phyloP scores from a whole-genome alignment of 2,797 vertebrate genomes.

The Harpagifer antarcticus region DNA sequence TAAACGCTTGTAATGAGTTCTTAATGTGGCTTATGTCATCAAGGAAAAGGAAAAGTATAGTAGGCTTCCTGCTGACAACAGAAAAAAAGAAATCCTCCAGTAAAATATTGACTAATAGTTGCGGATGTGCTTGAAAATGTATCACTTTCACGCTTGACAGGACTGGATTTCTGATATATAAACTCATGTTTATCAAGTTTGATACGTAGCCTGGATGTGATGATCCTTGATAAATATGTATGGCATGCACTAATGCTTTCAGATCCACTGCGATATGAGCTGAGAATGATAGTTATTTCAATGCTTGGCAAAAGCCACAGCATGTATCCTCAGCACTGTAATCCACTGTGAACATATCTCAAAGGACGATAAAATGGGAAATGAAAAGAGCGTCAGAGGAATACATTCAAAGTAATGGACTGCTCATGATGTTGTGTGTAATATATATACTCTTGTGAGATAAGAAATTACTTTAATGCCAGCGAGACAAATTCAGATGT shows the following conservation, averaged over 20 bases:
- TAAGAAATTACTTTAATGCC: slow-evolving; percentile 54
- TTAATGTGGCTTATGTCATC: slow-evolving; percentile 54
- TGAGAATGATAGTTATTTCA: slow-evolving; percentile 42
- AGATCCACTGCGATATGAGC: slow-evolving; percentile 45
- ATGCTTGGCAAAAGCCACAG: slow-evolving; percentile 51
- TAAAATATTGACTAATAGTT: slow-evolving; percentile 53
- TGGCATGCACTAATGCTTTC: slow-evolving; percentile 57
- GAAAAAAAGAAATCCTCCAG: slow-evolving; percentile 22
- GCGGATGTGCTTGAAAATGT: slow-evolving; percentile 60
- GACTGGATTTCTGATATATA: slow-evolving; percentile 58
- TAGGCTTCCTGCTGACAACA: slow-evolving; percentile 34
- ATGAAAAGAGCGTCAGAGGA: slow-evolving; percentile 47
- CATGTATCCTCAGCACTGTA: slow-evolving; percentile 36
- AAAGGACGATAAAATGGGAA: slow-evolving; percentile 14
- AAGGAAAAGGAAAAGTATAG: slow-evolving; percentile 24
- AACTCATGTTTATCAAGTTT: slow-evolving; percentile 63
- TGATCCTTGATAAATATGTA: slow-evolving; percentile 70
- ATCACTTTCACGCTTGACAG: slow-evolving; percentile 56
- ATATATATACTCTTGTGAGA: slow-evolving; percentile 35
- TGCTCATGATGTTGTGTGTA: slow-evolving; percentile 42
- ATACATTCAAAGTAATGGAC: slow-evolving; percentile 52
- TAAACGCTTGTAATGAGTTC: slow-evolving; percentile 69
- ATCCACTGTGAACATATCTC: slow-evolving; percentile 52
- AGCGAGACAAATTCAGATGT: slow-evolving; percentile 19
- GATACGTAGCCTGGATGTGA: slow-evolving; percentile 44